A percentile compares a stretch with the other conserved stretches of the same genome.
Evolutionary conservation across 2,113 vertebrate genomes (phyloP).

Genomic region (Erythrolamprus reginae): DNA sequence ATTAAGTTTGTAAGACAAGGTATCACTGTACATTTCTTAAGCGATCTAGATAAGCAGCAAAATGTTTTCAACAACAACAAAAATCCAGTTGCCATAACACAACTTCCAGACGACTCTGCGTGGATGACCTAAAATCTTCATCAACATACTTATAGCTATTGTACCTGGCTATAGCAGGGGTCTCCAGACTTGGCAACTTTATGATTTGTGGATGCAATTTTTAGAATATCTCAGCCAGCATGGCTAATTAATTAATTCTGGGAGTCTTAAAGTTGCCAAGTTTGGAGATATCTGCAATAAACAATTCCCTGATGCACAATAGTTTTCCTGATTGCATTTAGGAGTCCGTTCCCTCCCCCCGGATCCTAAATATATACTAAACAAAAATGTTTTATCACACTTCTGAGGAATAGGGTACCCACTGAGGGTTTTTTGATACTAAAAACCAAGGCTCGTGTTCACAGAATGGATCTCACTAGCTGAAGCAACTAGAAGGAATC

Average conservation of each 20-base stretch:
- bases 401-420: neutral
- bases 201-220: neutral
- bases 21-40: too few relatives aligned
- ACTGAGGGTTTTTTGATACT: neutral
- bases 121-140: neutral
- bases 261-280: neutral
- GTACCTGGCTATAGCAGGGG: neutral
- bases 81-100: too few relatives aligned
- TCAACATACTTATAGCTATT: neutral
- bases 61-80: too few relatives aligned
- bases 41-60: too few relatives aligned
- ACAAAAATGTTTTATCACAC: neutral
- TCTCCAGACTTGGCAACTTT: neutral
- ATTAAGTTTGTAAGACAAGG: too few relatives aligned
- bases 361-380: neutral
- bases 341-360: neutral
- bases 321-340: neutral
- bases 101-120: neutral
- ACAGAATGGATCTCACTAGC: neutral
- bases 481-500: neutral
- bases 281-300: neutral
- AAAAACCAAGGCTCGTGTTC: neutral
- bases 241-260: too few relatives aligned
- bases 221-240: neutral
- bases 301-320: neutral